Base-by-base conservation (phyloP, 2,113 vertebrate species). In the Tragelaphus strepsiceros region DNA sequence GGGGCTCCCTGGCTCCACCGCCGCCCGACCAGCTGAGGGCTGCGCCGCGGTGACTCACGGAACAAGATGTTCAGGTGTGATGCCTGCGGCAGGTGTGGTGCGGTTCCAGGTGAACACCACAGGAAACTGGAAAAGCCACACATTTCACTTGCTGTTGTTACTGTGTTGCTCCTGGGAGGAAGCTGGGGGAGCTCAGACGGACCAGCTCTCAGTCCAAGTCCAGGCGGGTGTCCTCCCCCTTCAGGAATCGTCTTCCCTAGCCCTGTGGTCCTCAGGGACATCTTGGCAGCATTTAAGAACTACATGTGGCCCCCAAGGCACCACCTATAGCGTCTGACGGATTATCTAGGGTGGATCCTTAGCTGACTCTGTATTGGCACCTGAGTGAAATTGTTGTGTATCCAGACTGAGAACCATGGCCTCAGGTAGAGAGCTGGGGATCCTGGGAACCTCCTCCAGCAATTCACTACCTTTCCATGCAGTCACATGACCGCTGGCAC, bases 391-490 rank as follows among this genome's bases (percentile, higher is more conserved):
- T 12, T 14, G 32, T 22, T 24, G 51, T 14, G 51, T 32, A 35
- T 14, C 51, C 51, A 54, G 80, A 82, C 51, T 53, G 49, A 54
- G 80, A 22, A 22, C 30, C 30, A 54, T 0, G 3, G 51, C 51
- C 80, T 53, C 51, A n/a, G 30, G 51, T n/a, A 13, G 49, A 51
- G 49, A 12, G 9, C 30, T 32, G 10, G 49, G 80, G 49, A 13
- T 7, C 15, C 77, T 0, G 0, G 19, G 17, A 53, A 1, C 11
- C 5, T 28, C 11, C 30, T n/a, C 80, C 49, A n/a, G 30, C 49
- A 22, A 32, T 3, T 12, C 49, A 54, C 51, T 11, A 8, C 49
- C 6, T 22, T n/a, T n/a, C 51, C 19, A 49, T 30, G 43, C 43
- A 78, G 43, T 16, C 43, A 49, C 24, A 4, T 28, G 46, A 32